Percentiles rank a stretch among this genome's conserved stretches.
Conservation (phyloP, 2,797 vertebrate genomes). For the Todus mexicanus region DNA sequence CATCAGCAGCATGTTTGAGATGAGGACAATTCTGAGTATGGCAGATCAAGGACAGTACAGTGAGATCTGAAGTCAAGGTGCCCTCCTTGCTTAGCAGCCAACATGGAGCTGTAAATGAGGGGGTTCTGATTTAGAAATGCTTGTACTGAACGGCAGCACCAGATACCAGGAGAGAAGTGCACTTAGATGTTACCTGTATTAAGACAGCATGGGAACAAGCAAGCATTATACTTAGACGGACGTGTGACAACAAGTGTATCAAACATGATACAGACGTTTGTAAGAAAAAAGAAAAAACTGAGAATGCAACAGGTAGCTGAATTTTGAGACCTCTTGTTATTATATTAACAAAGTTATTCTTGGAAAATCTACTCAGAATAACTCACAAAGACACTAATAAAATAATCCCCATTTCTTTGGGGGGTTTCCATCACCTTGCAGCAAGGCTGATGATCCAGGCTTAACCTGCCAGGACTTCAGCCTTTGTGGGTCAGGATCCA, state of each 20-base stretch:
- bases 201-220: neutral
- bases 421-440: neutral
- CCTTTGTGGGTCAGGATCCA: neutral
- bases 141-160: neutral
- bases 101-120: neutral
- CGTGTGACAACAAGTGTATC: neutral
- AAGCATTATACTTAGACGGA: neutral
- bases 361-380: neutral
- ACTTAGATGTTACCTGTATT: neutral
- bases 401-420: neutral
- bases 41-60: constrained; percentile 1
- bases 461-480: neutral
- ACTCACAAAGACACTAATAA: neutral
- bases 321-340: neutral
- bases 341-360: neutral
- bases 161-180: neutral
- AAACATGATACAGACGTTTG: rapidly evolving
- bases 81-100: neutral
- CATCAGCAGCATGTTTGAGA: constrained; percentile 1
- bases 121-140: neutral
- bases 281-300: neutral
- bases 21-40: neutral
- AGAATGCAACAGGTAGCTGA: neutral
- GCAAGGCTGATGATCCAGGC: neutral
- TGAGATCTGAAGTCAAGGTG: constrained; percentile 32